Evolutionary conservation across 2,797 vertebrate species (phyloP).

Genomic region (Peromyscus eremicus): DNA sequence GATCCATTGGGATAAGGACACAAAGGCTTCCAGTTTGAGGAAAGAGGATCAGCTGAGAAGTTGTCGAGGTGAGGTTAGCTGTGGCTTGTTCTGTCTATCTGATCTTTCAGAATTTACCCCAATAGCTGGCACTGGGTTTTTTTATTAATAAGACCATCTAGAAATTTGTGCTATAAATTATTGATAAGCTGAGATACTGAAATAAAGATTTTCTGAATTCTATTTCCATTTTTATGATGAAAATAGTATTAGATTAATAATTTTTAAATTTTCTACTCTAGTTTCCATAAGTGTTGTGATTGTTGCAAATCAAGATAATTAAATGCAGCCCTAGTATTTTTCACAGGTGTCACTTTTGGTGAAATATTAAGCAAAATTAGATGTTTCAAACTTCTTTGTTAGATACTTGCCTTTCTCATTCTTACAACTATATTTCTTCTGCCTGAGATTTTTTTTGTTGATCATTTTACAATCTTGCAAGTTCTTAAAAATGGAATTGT

Average conservation of each 20-base stretch:
- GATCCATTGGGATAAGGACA: no score
- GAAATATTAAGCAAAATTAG: constrained; percentile 27
- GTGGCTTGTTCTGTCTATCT: no score
- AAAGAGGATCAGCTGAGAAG: no score
- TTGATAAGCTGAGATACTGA: constrained; percentile 10
- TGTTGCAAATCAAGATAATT: not conserved
- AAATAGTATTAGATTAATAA: constrained; percentile 18
- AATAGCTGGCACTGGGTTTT: no score
- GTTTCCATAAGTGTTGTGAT: constrained; percentile 26
- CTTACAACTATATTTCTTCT: constrained; percentile 14
- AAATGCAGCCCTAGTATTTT: not conserved
- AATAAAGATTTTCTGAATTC: constrained; percentile 63
- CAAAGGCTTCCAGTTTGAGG: no score
- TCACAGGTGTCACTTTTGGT: not conserved
- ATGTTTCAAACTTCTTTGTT: not conserved
- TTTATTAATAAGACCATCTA: no score
- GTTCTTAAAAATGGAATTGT: constrained; percentile 4
- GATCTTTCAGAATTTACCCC: no score
- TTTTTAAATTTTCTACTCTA: constrained; percentile 52
- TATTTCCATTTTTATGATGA: constrained; percentile 61
- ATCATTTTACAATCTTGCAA: constrained; percentile 17
- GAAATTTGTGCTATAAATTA: not conserved
- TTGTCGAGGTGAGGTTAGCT: no score
- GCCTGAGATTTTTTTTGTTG: not conserved
- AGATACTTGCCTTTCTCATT: not conserved